Base-by-base conservation (phyloP, 2,888 invertebrate species). In the Uropetala carovei region DNA sequence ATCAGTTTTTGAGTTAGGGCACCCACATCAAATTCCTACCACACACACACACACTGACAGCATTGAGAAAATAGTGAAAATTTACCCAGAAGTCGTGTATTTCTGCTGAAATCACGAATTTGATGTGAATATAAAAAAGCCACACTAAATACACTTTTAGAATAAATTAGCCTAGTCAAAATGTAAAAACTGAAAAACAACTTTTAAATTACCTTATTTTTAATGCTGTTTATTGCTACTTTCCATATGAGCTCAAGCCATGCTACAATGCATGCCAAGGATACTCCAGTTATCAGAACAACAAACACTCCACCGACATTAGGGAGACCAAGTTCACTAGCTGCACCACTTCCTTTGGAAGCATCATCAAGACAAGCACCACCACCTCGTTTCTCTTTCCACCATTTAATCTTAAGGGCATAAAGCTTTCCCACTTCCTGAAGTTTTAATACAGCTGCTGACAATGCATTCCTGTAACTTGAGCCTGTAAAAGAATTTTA, bases 271-370 rank as follows among this genome's bases (percentile, higher is more conserved):
- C 97, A 95, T 0, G 98, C 97, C 27, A 97, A 94, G 0, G 96
- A 94, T 83, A 98, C 97, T 0, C 99, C 99, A 14, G 96, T 95
- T 1, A 97, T 96, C 13, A 99, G 96, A 10, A 99, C 98, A 57
- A 99, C 96, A 94, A 99, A 99, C 84, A 99, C 98, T 93, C 99
- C 99, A 93, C 98, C 98, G 0, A 99, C 98, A 95, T 99, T 98
- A 82, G 97, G 96, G 92, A 99, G 95, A 27, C 97, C 97, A 92
- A 98, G 95, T 22, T 97, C 96, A 58, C 92, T 92, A 13, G 92
- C 92, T 11, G 92, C 92, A 75, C 92, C 92, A 75, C 92, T 92
- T 22, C 92, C 92, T 27, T 84, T 85, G 13, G 86, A 86, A 16
- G 86, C 92, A 84, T 92, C 92, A 92, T 92, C 43, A 81, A 85